Evolutionary conservation across 2,888 invertebrate genomes (phyloP), one percentile per base, ranked within the genome.

Genomic region (Limnephilus marmoratus): DNA sequence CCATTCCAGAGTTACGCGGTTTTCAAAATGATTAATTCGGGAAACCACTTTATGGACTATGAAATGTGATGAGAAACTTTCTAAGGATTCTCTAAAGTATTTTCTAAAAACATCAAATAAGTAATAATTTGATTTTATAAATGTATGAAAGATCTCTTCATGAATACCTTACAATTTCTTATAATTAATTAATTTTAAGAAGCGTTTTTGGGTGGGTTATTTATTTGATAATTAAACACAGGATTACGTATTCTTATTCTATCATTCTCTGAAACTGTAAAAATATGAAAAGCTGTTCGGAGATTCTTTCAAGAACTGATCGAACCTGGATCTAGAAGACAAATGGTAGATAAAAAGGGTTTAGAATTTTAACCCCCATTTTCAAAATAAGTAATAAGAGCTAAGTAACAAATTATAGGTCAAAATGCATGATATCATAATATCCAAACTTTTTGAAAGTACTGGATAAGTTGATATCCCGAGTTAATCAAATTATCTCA

Each of bases 1-100:
- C 85, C 34, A 83, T 37, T 83, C 11, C 37, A 2, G 31, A 34
- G 86, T 86, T 34, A 13, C 45, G 45, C 45, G 86, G 86, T 86
- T 86, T 45, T 86, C 86, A 45, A 86, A 41, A 86, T 41, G 86
- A 86, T 86, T 86, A 45, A 86, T 86, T 45, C n/a, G 45, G 45
- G 45, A 37, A 45, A 45, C 45, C 37, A 45, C 45, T 45, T 45
- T 45, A 45, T 37, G 45, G 49, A 3, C 83, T 13, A n/a, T 68
- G 24, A 68, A 68, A 68, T 68, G 68, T 68, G 68, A 68, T 68
- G 68, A 24, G 68, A 68, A 68, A 24, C 24, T n/a, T 68, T 24
- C 24, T 68, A 1, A 68, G 68, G 24, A 9, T 68, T 24, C 68
- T 18, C 15, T 18, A 2, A 53, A 5, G 18, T 68, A 68, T 68